Percentiles rank a stretch among this genome's conserved stretches.
Evolutionary conservation across 2,113 vertebrate species (phyloP).

Genomic region (Hypocryptadius cinnamomeus): DNA sequence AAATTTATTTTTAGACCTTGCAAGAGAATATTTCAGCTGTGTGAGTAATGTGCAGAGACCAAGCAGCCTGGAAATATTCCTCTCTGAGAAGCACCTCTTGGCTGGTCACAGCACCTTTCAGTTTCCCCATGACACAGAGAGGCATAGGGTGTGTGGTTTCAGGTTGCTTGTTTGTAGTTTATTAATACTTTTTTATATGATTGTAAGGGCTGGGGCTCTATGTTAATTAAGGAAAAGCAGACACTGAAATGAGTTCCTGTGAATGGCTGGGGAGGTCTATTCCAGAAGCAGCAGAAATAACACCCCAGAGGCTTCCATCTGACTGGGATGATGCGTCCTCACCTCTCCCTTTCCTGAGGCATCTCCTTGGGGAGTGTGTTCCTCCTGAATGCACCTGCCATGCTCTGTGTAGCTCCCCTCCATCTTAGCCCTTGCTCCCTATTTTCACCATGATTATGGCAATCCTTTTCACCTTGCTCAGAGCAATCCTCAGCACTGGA

Average conservation of each 20-base stretch:
- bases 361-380: neutral
- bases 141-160: neutral
- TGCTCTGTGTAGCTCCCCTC: neutral
- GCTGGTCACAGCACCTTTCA: neutral
- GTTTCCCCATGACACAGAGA: neutral
- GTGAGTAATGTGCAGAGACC: neutral
- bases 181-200: neutral
- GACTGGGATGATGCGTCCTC: neutral
- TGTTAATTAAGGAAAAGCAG: neutral
- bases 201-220: neutral
- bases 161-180: neutral
- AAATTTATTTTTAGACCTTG: neutral
- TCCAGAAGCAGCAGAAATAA: neutral
- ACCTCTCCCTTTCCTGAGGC: neutral
- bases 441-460: neutral
- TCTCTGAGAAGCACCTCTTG: neutral
- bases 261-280: neutral
- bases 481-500: neutral
- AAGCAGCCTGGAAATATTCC: neutral
- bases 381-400: neutral
- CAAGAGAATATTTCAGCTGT: neutral
- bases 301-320: neutral
- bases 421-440: neutral
- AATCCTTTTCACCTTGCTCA: neutral
- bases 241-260: neutral